phyloP scores from a whole-genome alignment of 37 sponge, comb jelly and placozoan genomes.

The Beroe ovata region DNA sequence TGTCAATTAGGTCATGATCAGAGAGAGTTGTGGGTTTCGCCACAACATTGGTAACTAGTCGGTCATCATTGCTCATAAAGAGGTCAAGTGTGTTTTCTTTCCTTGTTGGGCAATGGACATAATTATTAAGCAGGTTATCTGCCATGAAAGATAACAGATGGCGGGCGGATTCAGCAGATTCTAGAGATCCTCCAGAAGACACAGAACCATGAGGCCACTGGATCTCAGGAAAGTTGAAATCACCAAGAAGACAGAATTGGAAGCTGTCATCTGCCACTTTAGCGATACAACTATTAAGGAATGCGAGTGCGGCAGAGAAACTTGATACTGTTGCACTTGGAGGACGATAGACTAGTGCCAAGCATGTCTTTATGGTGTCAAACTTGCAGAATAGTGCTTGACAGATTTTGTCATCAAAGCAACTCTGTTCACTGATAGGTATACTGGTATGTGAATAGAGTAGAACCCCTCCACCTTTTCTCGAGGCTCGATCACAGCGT shows the following conservation, averaged over 20 bases:
- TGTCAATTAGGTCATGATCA: neutral
- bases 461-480: neutral
- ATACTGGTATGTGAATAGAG: conserved; percentile 10
- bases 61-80: neutral
- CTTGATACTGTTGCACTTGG: no score
- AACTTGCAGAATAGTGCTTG: no score
- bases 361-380: no score
- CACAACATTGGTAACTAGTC: neutral
- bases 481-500: neutral
- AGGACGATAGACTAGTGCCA: no score
- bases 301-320: no score
- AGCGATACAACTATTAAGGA: no score
- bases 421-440: no score
- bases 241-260: no score
- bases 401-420: no score
- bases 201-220: neutral
- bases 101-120: neutral
- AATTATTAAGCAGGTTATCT: neutral
- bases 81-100: neutral
- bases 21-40: neutral
- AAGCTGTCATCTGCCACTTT: no score
- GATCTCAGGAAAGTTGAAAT: neutral
- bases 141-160: neutral
- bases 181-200: neutral
- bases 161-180: neutral